Conservation (phyloP, 1,140 invertebrate genomes). For the Metaphire vulgaris region DNA sequence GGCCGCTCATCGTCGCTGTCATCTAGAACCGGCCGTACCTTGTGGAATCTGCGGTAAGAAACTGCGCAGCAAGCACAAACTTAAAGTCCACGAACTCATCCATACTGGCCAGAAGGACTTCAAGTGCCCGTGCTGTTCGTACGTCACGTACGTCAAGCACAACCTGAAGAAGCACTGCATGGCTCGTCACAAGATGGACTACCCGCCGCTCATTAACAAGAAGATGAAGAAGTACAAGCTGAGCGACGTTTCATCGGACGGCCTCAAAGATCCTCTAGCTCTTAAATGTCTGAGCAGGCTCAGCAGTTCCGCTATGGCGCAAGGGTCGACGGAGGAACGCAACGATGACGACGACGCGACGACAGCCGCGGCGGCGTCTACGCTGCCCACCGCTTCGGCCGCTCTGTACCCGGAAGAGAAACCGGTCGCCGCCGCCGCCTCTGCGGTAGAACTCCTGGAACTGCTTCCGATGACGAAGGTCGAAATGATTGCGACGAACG, state of each 20-base stretch:
- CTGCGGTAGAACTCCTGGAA: neutral
- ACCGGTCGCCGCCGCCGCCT: neutral
- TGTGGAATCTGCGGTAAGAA: conserved; percentile 23
- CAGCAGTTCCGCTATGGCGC: neutral
- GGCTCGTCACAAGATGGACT: conserved; percentile 12
- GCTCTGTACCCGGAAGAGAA: too few relatives aligned
- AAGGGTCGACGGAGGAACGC: neutral
- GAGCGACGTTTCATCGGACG: neutral
- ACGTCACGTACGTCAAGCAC: conserved; percentile 7
- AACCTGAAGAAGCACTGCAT: conserved; percentile 22
- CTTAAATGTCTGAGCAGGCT: neutral
- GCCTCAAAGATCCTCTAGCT: neutral
- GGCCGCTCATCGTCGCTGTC: conserved; percentile 12
- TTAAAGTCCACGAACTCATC: conserved; percentile 10
- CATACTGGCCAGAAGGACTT: conserved; percentile 24
- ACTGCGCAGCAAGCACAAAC: conserved; percentile 19
- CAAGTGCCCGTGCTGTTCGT: conserved; percentile 13
- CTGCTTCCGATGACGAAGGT: neutral
- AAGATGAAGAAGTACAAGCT: conserved; percentile 5
- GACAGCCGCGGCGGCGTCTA: too few relatives aligned
- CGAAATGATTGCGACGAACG: neutral
- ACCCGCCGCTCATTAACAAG: neutral
- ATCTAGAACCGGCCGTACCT: conserved; percentile 3
- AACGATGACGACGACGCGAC: neutral
- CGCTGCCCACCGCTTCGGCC: too few relatives aligned